Conservation (phyloP, 92 coral and sea anemone genomes). For the Epizoanthus stellaris region DNA sequence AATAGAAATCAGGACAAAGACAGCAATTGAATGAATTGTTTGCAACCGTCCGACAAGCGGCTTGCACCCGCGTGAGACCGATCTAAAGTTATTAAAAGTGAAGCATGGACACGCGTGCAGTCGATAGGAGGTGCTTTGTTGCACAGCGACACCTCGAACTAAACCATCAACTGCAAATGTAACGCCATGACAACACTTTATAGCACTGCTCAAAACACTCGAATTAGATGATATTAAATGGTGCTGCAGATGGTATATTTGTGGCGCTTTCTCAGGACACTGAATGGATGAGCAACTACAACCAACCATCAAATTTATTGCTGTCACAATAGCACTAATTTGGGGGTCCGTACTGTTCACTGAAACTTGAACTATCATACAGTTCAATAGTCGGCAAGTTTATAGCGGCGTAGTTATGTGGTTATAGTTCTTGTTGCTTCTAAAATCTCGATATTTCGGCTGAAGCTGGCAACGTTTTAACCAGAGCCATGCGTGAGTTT, state of each 20-base stretch:
- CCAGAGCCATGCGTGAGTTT: too few relatives aligned
- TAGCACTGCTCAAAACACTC: constrained; percentile 9
- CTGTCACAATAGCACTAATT: neutral
- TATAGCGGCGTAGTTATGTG: too few relatives aligned
- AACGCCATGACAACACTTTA: neutral
- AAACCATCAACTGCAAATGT: too few relatives aligned
- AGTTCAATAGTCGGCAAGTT: neutral
- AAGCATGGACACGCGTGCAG: neutral
- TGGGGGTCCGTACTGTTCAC: constrained; percentile 3
- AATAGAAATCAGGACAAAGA: neutral
- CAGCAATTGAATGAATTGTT: neutral
- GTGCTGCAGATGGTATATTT: constrained; percentile 1
- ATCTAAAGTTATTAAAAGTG: neutral
- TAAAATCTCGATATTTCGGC: too few relatives aligned
- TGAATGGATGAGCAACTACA: neutral
- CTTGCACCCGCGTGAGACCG: constrained; percentile 1
- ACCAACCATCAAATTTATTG: neutral
- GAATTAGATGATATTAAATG: neutral
- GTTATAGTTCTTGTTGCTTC: too few relatives aligned
- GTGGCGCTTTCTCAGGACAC: neutral
- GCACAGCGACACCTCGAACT: too few relatives aligned
- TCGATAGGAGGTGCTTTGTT: neutral
- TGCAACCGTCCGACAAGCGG: neutral
- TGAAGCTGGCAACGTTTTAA: too few relatives aligned
- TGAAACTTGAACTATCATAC: neutral